Base-by-base conservation (phyloP, 1,140 invertebrate species). In the Acyrthosiphon pisum region DNA sequence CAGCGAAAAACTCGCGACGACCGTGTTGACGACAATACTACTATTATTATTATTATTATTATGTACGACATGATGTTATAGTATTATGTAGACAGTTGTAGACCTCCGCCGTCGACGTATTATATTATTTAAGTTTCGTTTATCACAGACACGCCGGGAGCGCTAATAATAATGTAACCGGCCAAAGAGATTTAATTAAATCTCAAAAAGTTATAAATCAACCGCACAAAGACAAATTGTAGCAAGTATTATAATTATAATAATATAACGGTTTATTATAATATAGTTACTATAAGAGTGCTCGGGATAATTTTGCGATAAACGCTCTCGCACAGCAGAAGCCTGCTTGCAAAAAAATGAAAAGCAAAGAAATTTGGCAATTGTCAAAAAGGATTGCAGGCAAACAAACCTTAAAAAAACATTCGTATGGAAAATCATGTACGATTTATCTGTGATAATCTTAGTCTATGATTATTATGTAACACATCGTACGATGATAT, bases 111-210 rank as follows among this genome's bases (percentile, higher is more conserved):
- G 56, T 8, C 30, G 30, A 18, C n/a, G n/a, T 76, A n/a, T 76
- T 76, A 35, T 76, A 76, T 76, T 76, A n/a, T 76, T 76, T 76
- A 76, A 76, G 76, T 83, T 83, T 83, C 22, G 35, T 83, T 83
- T 37, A 83, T 23, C 35, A 18, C 35, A 83, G 76, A 81, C 76
- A 37, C 22, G 35, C 35, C 76, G 76, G 3, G 18, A 83, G 76
- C 18, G 76, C 22, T 83, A 83, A 83, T 37, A 83, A n/a, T 76
- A 76, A 18, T 37, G 35, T 23, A 81, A 37, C 76, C 76, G 20
- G 76, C 76, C 76, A 83, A 83, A 83, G 76, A 83, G 35, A 83
- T 83, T 83, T 83, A 83, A 83, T 83, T 83, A 83, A 35, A 37
- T 83, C 76, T 76, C n/a, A n/a, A 76, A 76, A 76, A 76, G 60